Base-by-base conservation (phyloP, 2,888 invertebrate species). In the Philonicus albiceps region DNA sequence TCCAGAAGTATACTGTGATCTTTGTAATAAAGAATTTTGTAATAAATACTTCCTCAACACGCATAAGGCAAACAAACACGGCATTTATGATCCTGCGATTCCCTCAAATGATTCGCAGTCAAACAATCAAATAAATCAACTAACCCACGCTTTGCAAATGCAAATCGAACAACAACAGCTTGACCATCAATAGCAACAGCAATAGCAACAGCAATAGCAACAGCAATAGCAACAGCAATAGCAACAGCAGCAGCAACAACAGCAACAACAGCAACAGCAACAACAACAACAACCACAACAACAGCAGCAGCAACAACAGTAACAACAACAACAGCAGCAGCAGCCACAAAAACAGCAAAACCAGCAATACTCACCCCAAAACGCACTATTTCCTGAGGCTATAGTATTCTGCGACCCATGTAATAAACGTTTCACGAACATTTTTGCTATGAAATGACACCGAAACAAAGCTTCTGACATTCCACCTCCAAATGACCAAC, bases 21-120 rank as follows among this genome's bases (percentile, higher is more conserved):
- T 98, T 87, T 99, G 99, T 94, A 98, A 98, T 93, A 98, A 98
- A 91, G 99, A 99, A 93, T 99, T 99, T 93, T 99, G 99, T 93
- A 98, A 99, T 93, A 98, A 98, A 91, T 98, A 99, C 93, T 99
- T 98, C 92, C 94, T 99, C 34, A 98, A 99, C 93, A 99, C 99
- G 87, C 99, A 99, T 93, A 98, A 98, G 92, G 98, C 98, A 43
- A 98, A 98, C 92, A 98, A 98, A 91, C 99, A 99, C 92, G 98
- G 98, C 37, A 98, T 99, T 89, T 97, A 97, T 91, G 95, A 95
- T 87, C 92, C 92, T 0, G 90, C 89, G 1, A 89, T 89, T 49
- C 88, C 89, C 2, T 90, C 90, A 16, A 85, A 88, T 75, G 90
- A 90, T n/a, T 88, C 89, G 53, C 88, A 89, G 30, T 80, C 89